Evolutionary conservation across 2,113 vertebrate species (phyloP), one percentile per base, ranked within the genome.

Genomic region (Calypte anna): DNA sequence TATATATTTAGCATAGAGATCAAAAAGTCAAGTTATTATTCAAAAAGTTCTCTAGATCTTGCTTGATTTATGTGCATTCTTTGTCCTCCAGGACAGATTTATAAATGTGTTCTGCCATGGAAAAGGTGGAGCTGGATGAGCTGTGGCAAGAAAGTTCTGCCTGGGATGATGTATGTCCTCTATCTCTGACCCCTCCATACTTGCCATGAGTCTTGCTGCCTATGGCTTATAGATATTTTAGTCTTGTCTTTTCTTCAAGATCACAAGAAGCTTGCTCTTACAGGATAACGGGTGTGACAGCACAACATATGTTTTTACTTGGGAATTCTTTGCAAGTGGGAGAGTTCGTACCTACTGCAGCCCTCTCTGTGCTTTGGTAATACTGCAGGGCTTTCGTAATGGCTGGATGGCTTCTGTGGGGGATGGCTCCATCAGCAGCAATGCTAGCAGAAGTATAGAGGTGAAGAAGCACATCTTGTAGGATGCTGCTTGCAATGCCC

Each of bases 51-150:
- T 80, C 28, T 82, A 85, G 54, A 61, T 63, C 75, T 87, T 91
- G 27, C 44, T 89, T 78, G 64, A 91, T 91, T 77, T 91, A 82
- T 79, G 70, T 91, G 67, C 46, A 22, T 84, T 75, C 53, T 91
- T 72, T 94, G 67, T 83, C 76, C 44, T 86, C 8, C 30, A 73
- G 78, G 33, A 55, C n/a, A 30, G 24, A 44, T 57, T 57, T 57
- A 16, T 38, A 64, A 91, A 13, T 28, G 25, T 7, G 1, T 80
- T 80, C 61, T 63, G 55, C 38, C 13, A 5, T 18, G 51, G 76
- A 74, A 53, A 18, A 22, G 30, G 13, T 30, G 12, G 67, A 76
- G 50, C 30, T 88, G 58, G 18, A 63, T 61, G 36, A 76, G 36
- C 55, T 51, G 44, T 80, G 43, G 61, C 73, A 68, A 57, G 57